Conservation (phyloP, 2,888 invertebrate genomes). For the Paralinhomoeus sp. region DNA sequence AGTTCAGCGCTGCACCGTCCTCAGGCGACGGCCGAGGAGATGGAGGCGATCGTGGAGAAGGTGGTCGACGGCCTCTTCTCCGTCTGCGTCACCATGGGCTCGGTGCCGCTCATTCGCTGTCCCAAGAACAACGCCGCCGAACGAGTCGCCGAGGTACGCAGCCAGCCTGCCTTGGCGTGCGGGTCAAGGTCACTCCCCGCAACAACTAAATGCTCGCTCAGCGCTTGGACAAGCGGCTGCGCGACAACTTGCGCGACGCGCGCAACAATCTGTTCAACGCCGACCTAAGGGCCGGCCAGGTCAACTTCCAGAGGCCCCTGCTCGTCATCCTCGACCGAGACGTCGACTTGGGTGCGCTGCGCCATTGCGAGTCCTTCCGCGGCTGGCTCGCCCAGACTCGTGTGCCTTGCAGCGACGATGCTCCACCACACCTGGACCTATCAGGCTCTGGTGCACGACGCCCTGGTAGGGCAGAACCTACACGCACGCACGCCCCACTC, state of each 20-base stretch:
- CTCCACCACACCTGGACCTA: constrained; percentile 99
- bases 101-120: constrained; percentile 58
- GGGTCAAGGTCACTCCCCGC: background rate
- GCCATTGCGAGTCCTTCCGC: background rate
- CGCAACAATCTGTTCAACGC: constrained; percentile 72
- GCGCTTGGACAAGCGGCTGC: constrained; percentile 80
- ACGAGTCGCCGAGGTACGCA: constrained; percentile 56
- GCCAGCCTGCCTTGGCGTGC: background rate
- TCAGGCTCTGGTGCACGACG: constrained; percentile 88
- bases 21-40: no score
- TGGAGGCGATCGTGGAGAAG: constrained; percentile 72
- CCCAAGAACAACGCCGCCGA: constrained; percentile 90
- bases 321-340: constrained; percentile 63
- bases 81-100: constrained; percentile 82
- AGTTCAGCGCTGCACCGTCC: no score
- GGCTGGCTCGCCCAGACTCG: constrained; percentile 13
- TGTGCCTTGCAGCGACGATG: constrained; percentile 93
- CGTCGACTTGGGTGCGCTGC: background rate
- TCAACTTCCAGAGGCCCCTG: constrained; percentile 42
- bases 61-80: constrained; percentile 92
- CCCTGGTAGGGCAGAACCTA: constrained; percentile 63
- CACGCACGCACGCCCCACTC: constrained; percentile 94
- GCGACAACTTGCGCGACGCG: constrained; percentile 86
- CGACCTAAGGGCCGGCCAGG: constrained; percentile 39
- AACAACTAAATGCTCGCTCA: no score